Evolutionary conservation across 1,140 invertebrate genomes (phyloP).

Genomic region (Drosophila ironensis): DNA sequence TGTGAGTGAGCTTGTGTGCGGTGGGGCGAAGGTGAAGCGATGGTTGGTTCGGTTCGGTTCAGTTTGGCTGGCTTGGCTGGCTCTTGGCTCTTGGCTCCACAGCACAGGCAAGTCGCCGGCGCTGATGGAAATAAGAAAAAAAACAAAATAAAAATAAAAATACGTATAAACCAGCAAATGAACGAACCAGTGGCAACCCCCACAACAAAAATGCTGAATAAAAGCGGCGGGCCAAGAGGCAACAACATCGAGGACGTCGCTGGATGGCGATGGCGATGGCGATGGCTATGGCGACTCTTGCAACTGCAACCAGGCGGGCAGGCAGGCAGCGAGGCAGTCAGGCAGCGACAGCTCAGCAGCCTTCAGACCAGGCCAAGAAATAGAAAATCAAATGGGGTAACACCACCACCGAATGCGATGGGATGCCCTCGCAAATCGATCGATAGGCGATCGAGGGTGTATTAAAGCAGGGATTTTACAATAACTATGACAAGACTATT

Average conservation of each 20-base stretch:
- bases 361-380: constrained; percentile 40
- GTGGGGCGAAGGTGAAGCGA: constrained; percentile 76
- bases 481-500: no score
- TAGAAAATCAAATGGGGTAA: constrained; percentile 1
- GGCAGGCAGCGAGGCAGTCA: not conserved
- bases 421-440: constrained; percentile 26
- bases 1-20: constrained; percentile 39
- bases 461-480: no score
- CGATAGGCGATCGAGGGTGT: not conserved
- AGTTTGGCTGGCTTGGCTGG: constrained; percentile 27
- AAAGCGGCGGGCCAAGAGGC: constrained; percentile 40
- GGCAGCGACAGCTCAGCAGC: constrained; percentile 40
- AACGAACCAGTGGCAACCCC: constrained; percentile 56
- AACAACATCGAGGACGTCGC: constrained; percentile 27
- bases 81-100: constrained; percentile 40
- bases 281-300: constrained; percentile 64
- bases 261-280: no score
- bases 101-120: constrained; percentile 60
- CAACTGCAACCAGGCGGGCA: constrained; percentile 50
- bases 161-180: constrained; percentile 53
- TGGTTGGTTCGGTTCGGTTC: constrained; percentile 45
- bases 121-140: constrained; percentile 44
- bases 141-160: constrained; percentile 26
- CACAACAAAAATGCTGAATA: constrained; percentile 72
- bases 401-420: not conserved